Base-by-base conservation (phyloP, 2,113 vertebrate genomes). In the Protomyctophum bolini region DNA sequence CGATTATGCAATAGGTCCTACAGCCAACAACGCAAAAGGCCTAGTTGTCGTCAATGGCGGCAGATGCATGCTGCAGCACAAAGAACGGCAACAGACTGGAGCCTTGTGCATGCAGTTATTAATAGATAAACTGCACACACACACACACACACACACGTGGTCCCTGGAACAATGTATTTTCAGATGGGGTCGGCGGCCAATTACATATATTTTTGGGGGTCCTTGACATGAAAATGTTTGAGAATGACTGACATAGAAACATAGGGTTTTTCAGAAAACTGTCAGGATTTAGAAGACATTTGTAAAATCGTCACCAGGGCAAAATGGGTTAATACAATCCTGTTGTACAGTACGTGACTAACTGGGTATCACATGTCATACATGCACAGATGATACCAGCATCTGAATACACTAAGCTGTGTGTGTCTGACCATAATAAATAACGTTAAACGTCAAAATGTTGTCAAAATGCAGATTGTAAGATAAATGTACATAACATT, bases 101-200 rank as follows among this genome's bases (percentile, higher is more conserved):
- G 81, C 67, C 77, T 83, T 72, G 80, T 50, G 74, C 77, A 79
- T 66, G 61, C 75, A 59, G 68, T 78, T 89, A 90, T 90, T 85
- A 88, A 90, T 88, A 91, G 80, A 76, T 81, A 70, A 79, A 70
- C 79, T 58, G 45, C 21, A 15, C 68, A 7, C 49, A 66, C 70
- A 64, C 72, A 7, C 64, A 70, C 80, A 57, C 49, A 56, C 69
- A 63, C 15, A 54, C 29, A 58, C 21, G 2, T 1, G 48, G 70
- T 58, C 45, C 10, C 47, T 21, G 21, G 21, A 21, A 21, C 21
- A 21, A 21, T 2, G 2, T 21, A 21, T 21, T 21, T 21, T 21
- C 21, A 21, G 21, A 21, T 21, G 21, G 21, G 21, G 21, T 21
- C 21, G 21, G 21, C 21, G 21, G 21, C 21, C 21, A 21, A 21